A percentile compares a stretch with the other conserved stretches of the same genome.
phyloP scores from a whole-genome alignment of 2,888 invertebrate genomes.

The Pteria penguin region DNA sequence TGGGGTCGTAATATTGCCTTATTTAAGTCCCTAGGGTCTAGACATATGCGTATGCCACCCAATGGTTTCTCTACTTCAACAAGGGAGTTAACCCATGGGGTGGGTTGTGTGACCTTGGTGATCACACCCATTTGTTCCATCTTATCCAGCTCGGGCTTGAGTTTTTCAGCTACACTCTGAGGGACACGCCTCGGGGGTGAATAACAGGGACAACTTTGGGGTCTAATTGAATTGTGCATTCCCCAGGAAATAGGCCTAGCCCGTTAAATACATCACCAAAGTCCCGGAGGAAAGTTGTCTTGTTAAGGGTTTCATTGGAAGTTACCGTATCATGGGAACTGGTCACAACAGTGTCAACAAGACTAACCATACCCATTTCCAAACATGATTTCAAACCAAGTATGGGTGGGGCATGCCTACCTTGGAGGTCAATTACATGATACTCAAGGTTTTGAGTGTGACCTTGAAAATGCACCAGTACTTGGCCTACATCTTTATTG shows the following conservation, averaged over 20 bases:
- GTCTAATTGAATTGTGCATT: slow-evolving; percentile 22
- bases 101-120: too few species aligned
- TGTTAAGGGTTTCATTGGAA: not conserved
- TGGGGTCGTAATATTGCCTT: slow-evolving; percentile 42
- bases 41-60: too few species aligned
- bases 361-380: not conserved
- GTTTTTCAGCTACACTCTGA: slow-evolving; percentile 2
- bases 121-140: slow-evolving; percentile 11
- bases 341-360: not conserved
- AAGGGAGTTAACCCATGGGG: slow-evolving; percentile 24
- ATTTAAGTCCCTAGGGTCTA: slow-evolving; percentile 48
- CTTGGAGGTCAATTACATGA: not conserved
- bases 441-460: not conserved
- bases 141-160: slow-evolving; percentile 23
- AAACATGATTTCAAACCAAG: slow-evolving; percentile 5
- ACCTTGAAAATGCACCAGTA: not conserved
- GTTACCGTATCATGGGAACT: not conserved
- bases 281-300: not conserved
- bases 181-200: slow-evolving; percentile 11
- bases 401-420: not conserved
- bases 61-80: slow-evolving; percentile 28
- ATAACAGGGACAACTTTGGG: slow-evolving; percentile 5
- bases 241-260: slow-evolving; percentile 21
- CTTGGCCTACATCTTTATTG: too few species aligned
- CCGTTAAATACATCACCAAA: slow-evolving; percentile 8